These are phyloP conservation scores for Oophaga pumilio DNA, from an alignment of 2,113 vertebrate genomes.

Conservation along the genomic window DNA sequence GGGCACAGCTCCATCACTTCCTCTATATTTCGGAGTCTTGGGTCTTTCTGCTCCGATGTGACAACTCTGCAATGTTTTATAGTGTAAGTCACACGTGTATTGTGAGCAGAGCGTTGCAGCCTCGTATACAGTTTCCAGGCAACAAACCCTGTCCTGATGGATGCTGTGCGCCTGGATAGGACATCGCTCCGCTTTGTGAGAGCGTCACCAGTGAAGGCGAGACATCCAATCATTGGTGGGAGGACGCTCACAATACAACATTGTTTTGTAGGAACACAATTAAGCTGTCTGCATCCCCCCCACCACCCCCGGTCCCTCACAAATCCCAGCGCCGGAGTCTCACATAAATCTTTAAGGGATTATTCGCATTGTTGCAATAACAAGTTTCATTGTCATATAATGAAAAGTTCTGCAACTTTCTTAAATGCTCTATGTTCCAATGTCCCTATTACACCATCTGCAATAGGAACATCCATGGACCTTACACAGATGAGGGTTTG, in stretches of 20 bases:
- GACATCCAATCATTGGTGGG: not conserved
- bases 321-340: not conserved
- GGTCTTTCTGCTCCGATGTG: not conserved
- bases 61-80: slow-evolving; percentile 28
- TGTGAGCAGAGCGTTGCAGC: not conserved
- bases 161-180: not conserved
- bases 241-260: not conserved
- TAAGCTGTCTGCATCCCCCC: not conserved
- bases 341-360: not conserved
- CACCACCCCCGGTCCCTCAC: not conserved
- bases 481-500: not conserved
- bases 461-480: not conserved
- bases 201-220: not conserved
- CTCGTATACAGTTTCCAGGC: slow-evolving; percentile 45
- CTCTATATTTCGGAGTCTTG: not conserved
- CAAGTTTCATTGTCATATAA: too few relatives aligned
- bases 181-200: not conserved
- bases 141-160: slow-evolving; percentile 22
- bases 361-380: not conserved
- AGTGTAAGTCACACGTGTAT: slow-evolving; percentile 43
- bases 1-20: not conserved
- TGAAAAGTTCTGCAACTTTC: not conserved
- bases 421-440: not conserved
- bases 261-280: not conserved
- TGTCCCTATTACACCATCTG: too few relatives aligned